phyloP scores from a whole-genome alignment of 2,888 invertebrate species.

The Pachliopta kotzebuea region DNA sequence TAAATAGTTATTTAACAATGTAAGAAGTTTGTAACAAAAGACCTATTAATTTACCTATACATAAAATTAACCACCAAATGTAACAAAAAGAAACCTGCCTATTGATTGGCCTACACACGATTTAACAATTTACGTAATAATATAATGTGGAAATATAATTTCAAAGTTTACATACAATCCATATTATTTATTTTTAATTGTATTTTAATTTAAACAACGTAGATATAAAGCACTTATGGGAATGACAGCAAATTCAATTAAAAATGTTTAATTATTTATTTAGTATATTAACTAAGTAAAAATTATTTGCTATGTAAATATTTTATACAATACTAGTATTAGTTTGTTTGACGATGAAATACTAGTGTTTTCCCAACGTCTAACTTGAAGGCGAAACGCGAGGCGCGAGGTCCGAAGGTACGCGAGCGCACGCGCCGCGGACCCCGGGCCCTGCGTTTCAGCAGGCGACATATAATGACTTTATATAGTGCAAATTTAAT shows the following conservation, averaged over 20 bases:
- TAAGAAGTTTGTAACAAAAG: constrained; percentile 30
- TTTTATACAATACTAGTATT: constrained; percentile 79
- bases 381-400: constrained; percentile 66
- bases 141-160: constrained; percentile 73
- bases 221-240: constrained; percentile 82
- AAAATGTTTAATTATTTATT: constrained; percentile 78
- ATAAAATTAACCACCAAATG: constrained; percentile 42
- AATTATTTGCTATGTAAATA: constrained; percentile 80
- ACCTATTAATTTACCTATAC: constrained; percentile 26
- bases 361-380: constrained; percentile 73
- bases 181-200: constrained; percentile 74
- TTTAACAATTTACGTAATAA: constrained; percentile 73
- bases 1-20: constrained; percentile 27
- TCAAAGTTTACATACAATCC: constrained; percentile 76
- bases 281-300: constrained; percentile 80
- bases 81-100: constrained; percentile 41
- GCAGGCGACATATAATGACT: constrained; percentile 63
- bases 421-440: constrained; percentile 30
- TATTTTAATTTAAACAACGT: constrained; percentile 80
- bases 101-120: constrained; percentile 53
- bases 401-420: constrained; percentile 39
- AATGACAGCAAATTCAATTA: constrained; percentile 82
- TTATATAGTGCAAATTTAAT: constrained; percentile 76
- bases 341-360: constrained; percentile 75
- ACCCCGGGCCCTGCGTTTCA: constrained; percentile 41